Evolutionary conservation across 2,888 invertebrate genomes (phyloP), one percentile per base, ranked within the genome.

Genomic region (Nemotelus nigrinus): DNA sequence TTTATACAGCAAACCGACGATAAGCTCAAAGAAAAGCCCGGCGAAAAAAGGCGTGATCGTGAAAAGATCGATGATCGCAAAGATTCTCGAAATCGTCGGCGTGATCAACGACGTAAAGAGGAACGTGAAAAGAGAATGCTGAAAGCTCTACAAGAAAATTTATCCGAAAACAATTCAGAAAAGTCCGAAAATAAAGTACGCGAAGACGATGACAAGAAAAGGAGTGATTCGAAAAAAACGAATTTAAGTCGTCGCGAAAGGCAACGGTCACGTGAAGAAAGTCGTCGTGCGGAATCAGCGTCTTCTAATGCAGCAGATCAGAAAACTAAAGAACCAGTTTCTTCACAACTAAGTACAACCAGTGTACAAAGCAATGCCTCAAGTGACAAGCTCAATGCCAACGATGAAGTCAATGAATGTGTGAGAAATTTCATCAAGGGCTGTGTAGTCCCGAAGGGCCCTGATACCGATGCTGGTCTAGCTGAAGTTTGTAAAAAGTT

Each of bases 51-150:
- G 39, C 63, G 55, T 7, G 65, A 76, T 53, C 76, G 76, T 55
- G 58, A 67, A 57, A 76, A 68, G 53, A 10, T 43, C 39, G 74
- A 74, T 10, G 74, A 74, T 45, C 74, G 74, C 10, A 74, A 60
- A 6, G 74, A 74, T 39, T 60, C 74, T 25, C 48, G 74, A 2
- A 74, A 74, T 74, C 76, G 76, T n/a, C 76, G 76, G 1, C 84
- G 86, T 3, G 85, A 86, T 80, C 85, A 85, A 74, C 82, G 84
- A 3, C 82, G 87, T 0, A 84, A 85, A 3, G 85, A 86, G 72
- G 86, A 86, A 48, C 85, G 89, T 82, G 86, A 88, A 82, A 85
- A 85, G 81, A 86, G 50, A 25, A 48, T 48, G n/a, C 25, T 50
- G 2, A 74, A 82, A 39, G 65, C 76, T 43, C 25, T 25, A 25